These are phyloP conservation scores for Saguinus midas DNA, from an alignment of 2,113 vertebrate species.

Conservation along the genomic window DNA sequence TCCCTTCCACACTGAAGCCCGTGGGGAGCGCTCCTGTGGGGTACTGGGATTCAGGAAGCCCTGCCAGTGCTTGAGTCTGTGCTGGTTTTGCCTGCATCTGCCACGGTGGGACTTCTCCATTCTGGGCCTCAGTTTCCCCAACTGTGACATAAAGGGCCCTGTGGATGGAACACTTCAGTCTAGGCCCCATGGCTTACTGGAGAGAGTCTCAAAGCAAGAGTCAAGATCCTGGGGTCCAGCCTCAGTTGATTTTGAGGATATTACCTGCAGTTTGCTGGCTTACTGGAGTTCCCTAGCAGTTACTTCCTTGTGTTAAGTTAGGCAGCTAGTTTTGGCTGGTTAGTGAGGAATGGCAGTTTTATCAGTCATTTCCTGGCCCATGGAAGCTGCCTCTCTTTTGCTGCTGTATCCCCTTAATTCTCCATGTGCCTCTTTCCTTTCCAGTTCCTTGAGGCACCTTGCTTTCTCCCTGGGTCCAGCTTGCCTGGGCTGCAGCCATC, in stretches of 20 bases:
- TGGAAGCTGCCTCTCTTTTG: neutral
- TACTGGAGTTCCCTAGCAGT: neutral
- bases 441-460: fast-evolving
- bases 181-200: neutral
- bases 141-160: neutral
- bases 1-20: fast-evolving
- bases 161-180: neutral
- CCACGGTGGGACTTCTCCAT: neutral
- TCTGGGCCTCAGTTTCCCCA: neutral
- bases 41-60: neutral
- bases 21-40: fast-evolving
- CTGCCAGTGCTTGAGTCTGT: neutral
- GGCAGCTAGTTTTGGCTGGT: neutral
- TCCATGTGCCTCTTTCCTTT: too few species aligned
- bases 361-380: neutral
- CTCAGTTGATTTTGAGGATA: neutral
- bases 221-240: neutral
- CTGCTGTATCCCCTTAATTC: neutral
- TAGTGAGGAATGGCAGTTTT: neutral
- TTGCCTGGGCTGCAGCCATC: fast-evolving
- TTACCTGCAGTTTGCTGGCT: fast-evolving
- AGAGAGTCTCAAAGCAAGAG: neutral
- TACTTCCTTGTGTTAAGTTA: neutral
- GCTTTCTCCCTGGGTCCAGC: neutral
- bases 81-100: neutral